Base-by-base conservation (phyloP, 2,888 invertebrate genomes). In the Chymomyza fuscimana region DNA sequence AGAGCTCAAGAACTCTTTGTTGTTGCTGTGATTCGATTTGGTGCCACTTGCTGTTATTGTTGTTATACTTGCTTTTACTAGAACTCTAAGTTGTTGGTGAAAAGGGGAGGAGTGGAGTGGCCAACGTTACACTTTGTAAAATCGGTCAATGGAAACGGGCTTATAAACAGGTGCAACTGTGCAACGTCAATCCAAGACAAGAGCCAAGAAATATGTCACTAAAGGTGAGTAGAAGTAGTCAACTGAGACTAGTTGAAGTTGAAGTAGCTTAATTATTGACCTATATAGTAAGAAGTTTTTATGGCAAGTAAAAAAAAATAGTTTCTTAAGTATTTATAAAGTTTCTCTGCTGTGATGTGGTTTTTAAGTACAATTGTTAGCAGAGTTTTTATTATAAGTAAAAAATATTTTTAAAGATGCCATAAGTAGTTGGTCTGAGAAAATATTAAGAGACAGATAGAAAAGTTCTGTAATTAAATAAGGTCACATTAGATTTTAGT, bases 91-190 rank as follows among this genome's bases (percentile, higher is more conserved):
- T 32, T 32, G 61, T 9, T 60, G 63, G 59, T 40, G 60, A 36
- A 67, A 62, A 63, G 65, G 61, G 54, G 15, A 61, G 60, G 51
- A 29, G 22, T 52, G 58, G 29, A 65, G 72, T 65, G 64, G 72
- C 76, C 65, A 46, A 75, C 70, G 79, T 82, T 81, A 81, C 72
- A 81, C 69, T 77, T 82, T 51, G 67, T 66, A 74, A 84, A 83
- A 84, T 86, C 82, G 86, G 84, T 84, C 84, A 83, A 82, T 82
- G 79, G 82, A 83, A 84, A 86, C 82, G 80, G 79, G 82, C 83
- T 74, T 79, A 69, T 79, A 74, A 82, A 78, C 83, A 84, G 83
- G 86, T 86, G 82, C 82, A 83, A 78, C 74, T 74, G 74, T 69
- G 66, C 67, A 50, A 46, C 61, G 12, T 12, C n/a, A 65, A 36